phyloP scores from a whole-genome alignment of 2,888 invertebrate genomes.

The Zygogramma bicolorata region DNA sequence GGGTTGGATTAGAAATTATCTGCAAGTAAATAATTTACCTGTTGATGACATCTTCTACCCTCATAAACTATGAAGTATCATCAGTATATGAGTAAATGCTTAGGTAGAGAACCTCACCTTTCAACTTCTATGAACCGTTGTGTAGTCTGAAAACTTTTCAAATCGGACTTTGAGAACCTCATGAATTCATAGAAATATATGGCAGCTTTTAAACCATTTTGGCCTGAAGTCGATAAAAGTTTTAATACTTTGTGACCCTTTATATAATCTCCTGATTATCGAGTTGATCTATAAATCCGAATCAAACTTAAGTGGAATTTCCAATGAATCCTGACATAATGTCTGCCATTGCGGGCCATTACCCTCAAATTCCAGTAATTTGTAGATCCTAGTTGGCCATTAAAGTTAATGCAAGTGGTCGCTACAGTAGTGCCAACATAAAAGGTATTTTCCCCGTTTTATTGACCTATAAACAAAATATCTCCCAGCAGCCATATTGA shows the following conservation, averaged over 20 bases:
- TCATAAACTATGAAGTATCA: no score
- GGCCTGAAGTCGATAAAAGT: no score
- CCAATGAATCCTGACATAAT: not conserved
- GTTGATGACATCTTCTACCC: no score
- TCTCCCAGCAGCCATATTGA: not conserved
- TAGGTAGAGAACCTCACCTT: no score
- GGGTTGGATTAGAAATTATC: no score
- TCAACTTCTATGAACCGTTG: no score
- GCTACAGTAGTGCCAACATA: conserved; percentile 6
- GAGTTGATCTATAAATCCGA: not conserved
- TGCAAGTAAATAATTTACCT: no score
- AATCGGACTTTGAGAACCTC: no score
- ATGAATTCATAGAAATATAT: no score
- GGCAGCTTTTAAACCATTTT: no score
- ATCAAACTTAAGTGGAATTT: conserved; percentile 5
- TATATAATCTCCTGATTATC: not conserved
- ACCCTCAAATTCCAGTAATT: not conserved
- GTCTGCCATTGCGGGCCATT: not conserved
- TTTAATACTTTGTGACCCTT: not conserved
- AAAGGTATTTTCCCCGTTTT: conserved; percentile 10
- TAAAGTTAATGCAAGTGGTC: conserved; percentile 12
- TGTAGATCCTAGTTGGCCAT: conserved; percentile 3
- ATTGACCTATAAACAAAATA: conserved; percentile 14
- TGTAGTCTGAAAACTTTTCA: no score
- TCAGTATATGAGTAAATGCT: no score